These are phyloP conservation scores for Drosophila cognata DNA, from an alignment of 2,888 invertebrate genomes.

Conservation along the genomic window DNA sequence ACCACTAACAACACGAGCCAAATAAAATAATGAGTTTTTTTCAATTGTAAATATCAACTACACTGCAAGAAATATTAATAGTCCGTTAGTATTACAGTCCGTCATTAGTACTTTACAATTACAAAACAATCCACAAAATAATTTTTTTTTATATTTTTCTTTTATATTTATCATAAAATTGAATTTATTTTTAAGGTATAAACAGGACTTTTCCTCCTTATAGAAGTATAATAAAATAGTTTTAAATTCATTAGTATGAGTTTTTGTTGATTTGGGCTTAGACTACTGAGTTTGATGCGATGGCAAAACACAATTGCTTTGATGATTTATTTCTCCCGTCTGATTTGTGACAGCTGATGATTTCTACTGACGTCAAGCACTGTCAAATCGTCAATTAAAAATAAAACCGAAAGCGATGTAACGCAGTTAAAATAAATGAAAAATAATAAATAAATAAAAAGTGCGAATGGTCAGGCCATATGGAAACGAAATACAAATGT, in stretches of 20 bases:
- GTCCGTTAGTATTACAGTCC: not conserved
- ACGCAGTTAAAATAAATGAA: slow-evolving; percentile 19
- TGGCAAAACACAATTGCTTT: slow-evolving; percentile 1
- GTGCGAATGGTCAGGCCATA: slow-evolving; percentile 25
- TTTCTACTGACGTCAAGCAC: slow-evolving; percentile 63
- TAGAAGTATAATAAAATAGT: not conserved
- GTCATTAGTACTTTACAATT: not conserved
- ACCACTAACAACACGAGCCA: slow-evolving; percentile 45
- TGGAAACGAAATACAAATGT: slow-evolving; percentile 34
- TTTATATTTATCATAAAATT: not conserved
- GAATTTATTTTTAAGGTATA: not conserved
- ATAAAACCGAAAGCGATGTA: slow-evolving; percentile 23
- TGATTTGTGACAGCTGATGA: slow-evolving; percentile 12
- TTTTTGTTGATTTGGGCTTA: not conserved
- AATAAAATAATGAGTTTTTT: slow-evolving; percentile 69
- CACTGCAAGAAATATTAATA: slow-evolving; percentile 46
- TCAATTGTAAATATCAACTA: slow-evolving; percentile 49
- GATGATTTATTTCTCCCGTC: slow-evolving; percentile 29
- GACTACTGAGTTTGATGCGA: not conserved
- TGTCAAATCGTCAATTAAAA: slow-evolving; percentile 43
- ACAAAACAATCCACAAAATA: not conserved
- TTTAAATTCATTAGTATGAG: not conserved
- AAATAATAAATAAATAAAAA: slow-evolving; percentile 40
- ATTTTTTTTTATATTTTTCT: not conserved
- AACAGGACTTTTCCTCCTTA: not conserved